Evolutionary conservation across 2,113 vertebrate genomes (phyloP).

Genomic region (Lethenteron camtschaticum): DNA sequence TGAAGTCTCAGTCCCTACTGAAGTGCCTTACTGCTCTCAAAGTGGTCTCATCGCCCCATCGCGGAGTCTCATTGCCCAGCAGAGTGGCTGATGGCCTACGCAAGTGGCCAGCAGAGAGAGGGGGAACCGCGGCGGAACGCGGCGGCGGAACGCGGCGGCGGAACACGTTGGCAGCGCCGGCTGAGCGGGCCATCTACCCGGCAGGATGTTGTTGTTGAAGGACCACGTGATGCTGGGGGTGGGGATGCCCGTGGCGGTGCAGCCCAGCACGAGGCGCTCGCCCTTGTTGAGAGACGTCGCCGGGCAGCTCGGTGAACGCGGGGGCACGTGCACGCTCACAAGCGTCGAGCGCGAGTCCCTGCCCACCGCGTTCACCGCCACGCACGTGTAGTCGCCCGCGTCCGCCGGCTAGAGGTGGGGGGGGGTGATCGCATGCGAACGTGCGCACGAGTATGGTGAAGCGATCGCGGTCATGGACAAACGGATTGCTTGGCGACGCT

Average conservation of each 20-base stretch:
- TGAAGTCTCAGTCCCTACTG: too few species aligned
- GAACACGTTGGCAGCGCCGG: too few species aligned
- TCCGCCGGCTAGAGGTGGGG: constrained; percentile 40
- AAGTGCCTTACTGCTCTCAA: too few species aligned
- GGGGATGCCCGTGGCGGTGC: constrained; percentile 48
- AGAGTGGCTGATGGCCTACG: too few species aligned
- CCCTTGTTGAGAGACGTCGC: constrained; percentile 66
- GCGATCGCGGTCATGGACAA: too few species aligned
- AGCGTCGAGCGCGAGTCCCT: constrained; percentile 32
- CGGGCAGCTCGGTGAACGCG: constrained; percentile 49
- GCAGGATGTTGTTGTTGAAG: constrained; percentile 70
- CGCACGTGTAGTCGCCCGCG: constrained; percentile 54
- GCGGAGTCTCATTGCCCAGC: too few species aligned
- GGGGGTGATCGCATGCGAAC: constrained; percentile 16
- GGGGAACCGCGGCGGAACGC: too few species aligned
- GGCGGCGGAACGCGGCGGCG: too few species aligned
- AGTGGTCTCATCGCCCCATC: too few species aligned
- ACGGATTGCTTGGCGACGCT: too few species aligned
- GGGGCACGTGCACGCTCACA: constrained; percentile 49
- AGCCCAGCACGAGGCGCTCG: constrained; percentile 45
- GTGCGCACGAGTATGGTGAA: too few species aligned
- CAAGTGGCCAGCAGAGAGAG: too few species aligned
- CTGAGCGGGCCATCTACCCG: constrained; percentile 29
- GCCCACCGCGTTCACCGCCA: constrained; percentile 46
- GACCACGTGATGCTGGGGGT: constrained; percentile 58